Evolutionary conservation across 2,888 invertebrate genomes (phyloP).

Genomic region (Crocallis elinguaria): DNA sequence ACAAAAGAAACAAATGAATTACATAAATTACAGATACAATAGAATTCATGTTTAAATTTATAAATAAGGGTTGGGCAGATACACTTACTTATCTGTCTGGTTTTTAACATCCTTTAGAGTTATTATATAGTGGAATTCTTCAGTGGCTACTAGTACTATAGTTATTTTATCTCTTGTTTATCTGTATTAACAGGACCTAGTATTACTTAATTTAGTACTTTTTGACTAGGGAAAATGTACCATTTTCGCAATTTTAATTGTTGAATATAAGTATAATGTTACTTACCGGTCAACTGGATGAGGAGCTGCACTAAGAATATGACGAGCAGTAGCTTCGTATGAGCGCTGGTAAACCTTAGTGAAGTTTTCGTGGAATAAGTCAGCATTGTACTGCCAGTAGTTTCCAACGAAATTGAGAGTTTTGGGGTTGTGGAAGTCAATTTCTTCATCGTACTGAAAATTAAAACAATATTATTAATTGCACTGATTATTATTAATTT

Average conservation of each 20-base stretch:
- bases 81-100: no score
- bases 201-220: background rate
- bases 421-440: conserved; percentile 63
- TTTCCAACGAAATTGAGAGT: conserved; percentile 84
- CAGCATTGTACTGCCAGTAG: conserved; percentile 84
- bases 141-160: no score
- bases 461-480: background rate
- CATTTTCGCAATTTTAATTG: no score
- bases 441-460: conserved; percentile 65
- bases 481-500: no score
- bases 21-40: no score
- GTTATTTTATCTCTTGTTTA: no score
- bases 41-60: no score
- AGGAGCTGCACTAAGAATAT: conserved; percentile 64
- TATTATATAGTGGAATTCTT: no score
- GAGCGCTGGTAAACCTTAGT: conserved; percentile 75
- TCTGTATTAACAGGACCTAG: background rate
- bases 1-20: conserved; percentile 34
- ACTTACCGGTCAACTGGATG: conserved; percentile 57
- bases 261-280: background rate
- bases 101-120: no score
- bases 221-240: background rate
- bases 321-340: conserved; percentile 84
- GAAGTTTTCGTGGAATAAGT: conserved; percentile 65
- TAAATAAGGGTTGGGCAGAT: background rate